Conservation (phyloP, 2,888 invertebrate species). For the Actias luna region DNA sequence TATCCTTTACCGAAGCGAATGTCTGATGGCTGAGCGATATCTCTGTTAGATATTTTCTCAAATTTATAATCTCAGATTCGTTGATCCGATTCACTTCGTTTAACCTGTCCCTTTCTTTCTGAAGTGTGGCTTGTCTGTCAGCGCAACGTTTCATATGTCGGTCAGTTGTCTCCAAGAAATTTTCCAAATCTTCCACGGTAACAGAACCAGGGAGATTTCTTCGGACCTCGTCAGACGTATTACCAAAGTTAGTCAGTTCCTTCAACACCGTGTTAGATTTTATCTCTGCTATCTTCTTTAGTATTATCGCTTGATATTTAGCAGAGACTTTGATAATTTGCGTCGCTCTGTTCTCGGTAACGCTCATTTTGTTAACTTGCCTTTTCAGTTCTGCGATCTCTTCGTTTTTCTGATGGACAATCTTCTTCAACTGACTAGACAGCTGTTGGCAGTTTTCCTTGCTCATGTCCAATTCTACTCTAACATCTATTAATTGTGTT, state of each 20-base stretch:
- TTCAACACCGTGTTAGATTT: conserved; percentile 68
- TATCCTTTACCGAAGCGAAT: conserved; percentile 61
- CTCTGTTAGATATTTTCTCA: conserved; percentile 69
- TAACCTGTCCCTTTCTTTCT: conserved; percentile 67
- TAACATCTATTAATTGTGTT: conserved; percentile 61
- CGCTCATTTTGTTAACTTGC: conserved; percentile 66
- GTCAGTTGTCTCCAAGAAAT: conserved; percentile 73
- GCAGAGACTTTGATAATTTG: conserved; percentile 75
- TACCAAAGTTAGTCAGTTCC: conserved; percentile 70
- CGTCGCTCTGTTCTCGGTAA: conserved; percentile 62
- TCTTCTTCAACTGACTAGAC: conserved; percentile 66
- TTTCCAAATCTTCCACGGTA: conserved; percentile 73
- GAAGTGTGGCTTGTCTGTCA: conserved; percentile 60
- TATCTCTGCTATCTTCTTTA: conserved; percentile 70
- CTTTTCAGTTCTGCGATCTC: conserved; percentile 70
- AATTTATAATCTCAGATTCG: conserved; percentile 67
- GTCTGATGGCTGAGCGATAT: conserved; percentile 65
- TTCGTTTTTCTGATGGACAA: conserved; percentile 70
- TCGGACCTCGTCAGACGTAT: conserved; percentile 58
- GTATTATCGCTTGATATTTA: conserved; percentile 72
- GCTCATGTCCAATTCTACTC: conserved; percentile 62
- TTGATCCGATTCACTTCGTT: conserved; percentile 66
- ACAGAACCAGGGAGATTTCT: conserved; percentile 61
- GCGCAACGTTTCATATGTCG: conserved; percentile 63
- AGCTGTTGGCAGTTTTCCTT: conserved; percentile 66